Evolutionary conservation across 2,113 vertebrate genomes (phyloP).

Genomic region (Dasyprocta punctata): DNA sequence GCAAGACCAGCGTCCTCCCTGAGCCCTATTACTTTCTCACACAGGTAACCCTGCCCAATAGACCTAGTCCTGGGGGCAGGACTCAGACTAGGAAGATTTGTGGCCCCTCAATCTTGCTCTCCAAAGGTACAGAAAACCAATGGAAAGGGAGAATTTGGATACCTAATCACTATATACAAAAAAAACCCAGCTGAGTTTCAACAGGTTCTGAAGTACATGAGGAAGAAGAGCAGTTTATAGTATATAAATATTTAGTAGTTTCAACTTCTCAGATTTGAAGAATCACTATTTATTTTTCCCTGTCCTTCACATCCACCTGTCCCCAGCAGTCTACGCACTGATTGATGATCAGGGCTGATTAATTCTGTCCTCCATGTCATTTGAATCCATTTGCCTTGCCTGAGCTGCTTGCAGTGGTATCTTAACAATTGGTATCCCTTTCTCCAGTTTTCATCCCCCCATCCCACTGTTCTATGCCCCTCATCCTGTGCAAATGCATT

Average conservation of each 20-base stretch:
- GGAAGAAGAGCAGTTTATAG: conserved; percentile 37
- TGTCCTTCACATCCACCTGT: not conserved
- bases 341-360: not conserved
- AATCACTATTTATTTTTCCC: conserved; percentile 43
- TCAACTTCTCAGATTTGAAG: conserved; percentile 33
- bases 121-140: conserved; percentile 38
- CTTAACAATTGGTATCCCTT: not conserved
- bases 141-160: conserved; percentile 39
- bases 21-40: not conserved
- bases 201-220: not conserved
- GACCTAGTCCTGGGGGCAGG: not conserved
- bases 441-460: not conserved
- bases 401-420: not conserved
- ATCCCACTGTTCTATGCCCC: not conserved
- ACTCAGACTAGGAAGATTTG: conserved; percentile 6
- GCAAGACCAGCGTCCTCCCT: not conserved
- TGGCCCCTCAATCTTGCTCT: not conserved
- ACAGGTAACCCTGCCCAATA: not conserved
- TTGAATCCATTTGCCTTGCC: not conserved
- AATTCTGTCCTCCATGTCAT: not conserved
- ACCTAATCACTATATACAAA: not conserved
- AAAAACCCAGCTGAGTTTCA: conserved; percentile 15
- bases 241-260: conserved; percentile 42
- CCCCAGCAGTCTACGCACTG: not conserved
- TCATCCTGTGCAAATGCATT: not conserved